Conservation (phyloP, 2,113 vertebrate genomes). For the Scatophagus argus region DNA sequence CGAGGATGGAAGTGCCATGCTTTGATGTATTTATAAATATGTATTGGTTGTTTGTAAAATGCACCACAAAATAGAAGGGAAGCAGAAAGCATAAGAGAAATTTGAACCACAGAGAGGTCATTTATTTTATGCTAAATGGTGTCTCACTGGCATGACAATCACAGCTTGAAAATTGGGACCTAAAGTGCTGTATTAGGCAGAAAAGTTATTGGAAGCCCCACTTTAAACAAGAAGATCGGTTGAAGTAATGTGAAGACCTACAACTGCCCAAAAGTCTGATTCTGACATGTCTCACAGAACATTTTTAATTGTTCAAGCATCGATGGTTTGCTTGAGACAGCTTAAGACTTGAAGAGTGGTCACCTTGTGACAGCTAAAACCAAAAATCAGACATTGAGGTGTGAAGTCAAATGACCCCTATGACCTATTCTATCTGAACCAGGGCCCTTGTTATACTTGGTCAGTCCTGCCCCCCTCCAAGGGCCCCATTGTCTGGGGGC, state of each 20-base stretch:
- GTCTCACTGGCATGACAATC: constrained; percentile 15
- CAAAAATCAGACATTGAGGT: constrained; percentile 41
- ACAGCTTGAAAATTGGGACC: constrained; percentile 20
- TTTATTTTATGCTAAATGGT: constrained; percentile 60
- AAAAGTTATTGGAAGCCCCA: background rate
- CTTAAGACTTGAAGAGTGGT: background rate
- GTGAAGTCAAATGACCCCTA: constrained; percentile 53
- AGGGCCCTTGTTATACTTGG: constrained; percentile 42
- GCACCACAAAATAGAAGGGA: constrained; percentile 64
- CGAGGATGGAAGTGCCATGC: constrained; percentile 55
- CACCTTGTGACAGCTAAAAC: constrained; percentile 8
- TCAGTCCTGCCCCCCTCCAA: constrained; percentile 49
- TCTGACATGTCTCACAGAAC: background rate
- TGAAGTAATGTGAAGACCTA: background rate
- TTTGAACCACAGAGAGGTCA: constrained; percentile 52
- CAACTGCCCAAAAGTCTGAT: background rate
- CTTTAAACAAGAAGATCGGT: background rate
- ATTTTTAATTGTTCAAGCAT: background rate
- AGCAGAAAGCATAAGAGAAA: constrained; percentile 50
- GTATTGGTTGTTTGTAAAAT: constrained; percentile 75
- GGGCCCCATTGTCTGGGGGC: constrained; percentile 65
- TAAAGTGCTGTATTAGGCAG: constrained; percentile 15
- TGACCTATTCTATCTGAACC: constrained; percentile 42
- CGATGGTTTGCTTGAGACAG: background rate
- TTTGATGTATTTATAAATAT: constrained; percentile 81